Conservation (phyloP, 2,888 invertebrate genomes). For the Agriopis aurantiaria region DNA sequence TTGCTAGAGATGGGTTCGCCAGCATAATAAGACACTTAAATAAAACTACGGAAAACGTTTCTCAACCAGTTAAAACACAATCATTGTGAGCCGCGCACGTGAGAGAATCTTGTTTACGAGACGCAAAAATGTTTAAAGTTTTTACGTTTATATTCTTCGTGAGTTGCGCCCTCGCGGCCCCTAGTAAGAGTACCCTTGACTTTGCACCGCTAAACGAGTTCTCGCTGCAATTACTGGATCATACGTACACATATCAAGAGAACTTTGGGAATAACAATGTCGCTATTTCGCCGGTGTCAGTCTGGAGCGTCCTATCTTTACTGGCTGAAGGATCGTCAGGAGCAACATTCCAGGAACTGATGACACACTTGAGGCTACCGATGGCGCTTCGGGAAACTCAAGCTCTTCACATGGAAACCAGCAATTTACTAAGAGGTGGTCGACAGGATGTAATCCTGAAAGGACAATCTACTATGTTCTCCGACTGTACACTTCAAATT, state of each 20-base stretch:
- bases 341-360: conserved; percentile 73
- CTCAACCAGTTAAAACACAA: conserved; percentile 70
- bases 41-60: conserved; percentile 56
- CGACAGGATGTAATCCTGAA: conserved; percentile 67
- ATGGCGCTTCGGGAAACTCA: conserved; percentile 70
- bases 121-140: conserved; percentile 66
- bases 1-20: conserved; percentile 15
- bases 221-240: conserved; percentile 70
- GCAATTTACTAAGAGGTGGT: conserved; percentile 61
- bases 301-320: conserved; percentile 77
- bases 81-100: conserved; percentile 69
- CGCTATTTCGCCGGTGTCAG: conserved; percentile 75
- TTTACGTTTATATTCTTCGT: conserved; percentile 59
- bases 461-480: conserved; percentile 71
- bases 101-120: conserved; percentile 58
- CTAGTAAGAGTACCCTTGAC: conserved; percentile 55
- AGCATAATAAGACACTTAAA: conserved; percentile 45
- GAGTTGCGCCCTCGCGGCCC: conserved; percentile 55
- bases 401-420: conserved; percentile 66
- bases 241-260: conserved; percentile 72
- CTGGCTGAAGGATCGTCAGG: conserved; percentile 78
- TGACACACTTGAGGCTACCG: conserved; percentile 67
- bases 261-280: conserved; percentile 72
- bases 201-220: conserved; percentile 72
- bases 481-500: conserved; percentile 65